Conservation (phyloP, 1,140 invertebrate genomes). For the Coptotermes formosanus region DNA sequence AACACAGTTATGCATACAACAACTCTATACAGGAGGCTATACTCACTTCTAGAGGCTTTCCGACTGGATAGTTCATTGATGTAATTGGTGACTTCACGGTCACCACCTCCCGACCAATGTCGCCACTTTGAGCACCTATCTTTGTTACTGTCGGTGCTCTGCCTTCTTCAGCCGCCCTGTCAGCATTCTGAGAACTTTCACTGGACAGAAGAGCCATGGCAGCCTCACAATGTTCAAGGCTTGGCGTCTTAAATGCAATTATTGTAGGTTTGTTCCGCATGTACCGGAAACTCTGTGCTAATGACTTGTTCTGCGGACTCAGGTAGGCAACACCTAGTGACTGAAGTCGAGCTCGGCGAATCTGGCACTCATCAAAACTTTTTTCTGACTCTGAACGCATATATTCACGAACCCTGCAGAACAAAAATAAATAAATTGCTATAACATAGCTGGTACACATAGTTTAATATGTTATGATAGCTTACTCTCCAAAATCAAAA, state of each 20-base stretch:
- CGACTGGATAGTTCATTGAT: constrained; percentile 67
- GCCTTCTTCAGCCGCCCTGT: constrained; percentile 56
- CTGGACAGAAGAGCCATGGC: neutral
- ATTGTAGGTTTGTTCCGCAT: constrained; percentile 85
- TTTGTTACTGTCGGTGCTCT: constrained; percentile 40
- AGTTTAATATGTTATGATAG: no score
- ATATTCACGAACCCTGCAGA: constrained; percentile 62
- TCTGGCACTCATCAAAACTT: constrained; percentile 67
- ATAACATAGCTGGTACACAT: no score
- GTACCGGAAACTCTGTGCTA: constrained; percentile 77
- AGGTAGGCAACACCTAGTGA: constrained; percentile 66
- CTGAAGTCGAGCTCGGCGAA: constrained; percentile 60
- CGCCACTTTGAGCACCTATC: constrained; percentile 39
- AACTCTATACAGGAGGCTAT: neutral
- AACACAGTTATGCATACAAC: neutral
- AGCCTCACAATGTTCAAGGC: constrained; percentile 63
- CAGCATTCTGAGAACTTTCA: constrained; percentile 35
- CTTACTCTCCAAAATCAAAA: no score
- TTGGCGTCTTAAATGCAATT: constrained; percentile 78
- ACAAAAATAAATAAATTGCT: no score
- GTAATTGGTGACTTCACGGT: neutral
- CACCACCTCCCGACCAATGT: constrained; percentile 39
- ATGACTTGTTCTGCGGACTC: constrained; percentile 71
- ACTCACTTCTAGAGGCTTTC: constrained; percentile 76
- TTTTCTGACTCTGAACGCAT: constrained; percentile 75